Base-by-base conservation (phyloP, 2,797 vertebrate genomes). In the Eutrigla gurnardus region DNA sequence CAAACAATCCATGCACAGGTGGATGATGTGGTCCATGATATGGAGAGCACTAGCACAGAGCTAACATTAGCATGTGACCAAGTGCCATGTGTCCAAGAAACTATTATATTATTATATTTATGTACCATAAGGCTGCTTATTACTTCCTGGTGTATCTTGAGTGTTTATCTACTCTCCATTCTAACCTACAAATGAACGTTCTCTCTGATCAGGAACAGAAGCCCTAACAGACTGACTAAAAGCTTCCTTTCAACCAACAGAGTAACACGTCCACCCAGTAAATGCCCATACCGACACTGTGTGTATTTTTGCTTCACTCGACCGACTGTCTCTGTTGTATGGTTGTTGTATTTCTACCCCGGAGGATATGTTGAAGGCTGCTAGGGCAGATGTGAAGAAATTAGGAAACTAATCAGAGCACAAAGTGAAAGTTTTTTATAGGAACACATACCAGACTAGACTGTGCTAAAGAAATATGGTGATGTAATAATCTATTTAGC, bases 91-190 rank as follows among this genome's bases (percentile, higher is more conserved):
- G 25, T 25, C 25, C 25, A 25, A n/a, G n/a, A n/a, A 25, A 25
- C 25, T 25, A 2, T 25, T 25, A 1, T 25, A 25, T 25, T 25
- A 25, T 25, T 25, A 25, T 25, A 25, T 25, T 43, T 60, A 35
- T 60, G 62, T 49, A 57, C 25, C 10, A 40, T 37, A 53, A 50
- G 50, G 12, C 54, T 43, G 54, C 49, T 62, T 15, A 45, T 40
- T 52, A 12, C 8, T 43, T 58, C 50, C 18, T 77, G 47, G 64
- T 81, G 9, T 35, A 57, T 57, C 33, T 57, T 57, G 1, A 37
- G 2, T 0, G 25, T 25, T 1, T 25, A 5, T 18, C 15, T 25
- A 13, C 10, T 3, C 12, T 58, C 2, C 11, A 3, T 33, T 9
- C 43, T 13, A 49, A 60, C 14, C 32, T 52, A 18, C 32, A 43